These are phyloP conservation scores for Horisme vitalbata DNA, from an alignment of 2,888 invertebrate genomes.

Conservation along the genomic window DNA sequence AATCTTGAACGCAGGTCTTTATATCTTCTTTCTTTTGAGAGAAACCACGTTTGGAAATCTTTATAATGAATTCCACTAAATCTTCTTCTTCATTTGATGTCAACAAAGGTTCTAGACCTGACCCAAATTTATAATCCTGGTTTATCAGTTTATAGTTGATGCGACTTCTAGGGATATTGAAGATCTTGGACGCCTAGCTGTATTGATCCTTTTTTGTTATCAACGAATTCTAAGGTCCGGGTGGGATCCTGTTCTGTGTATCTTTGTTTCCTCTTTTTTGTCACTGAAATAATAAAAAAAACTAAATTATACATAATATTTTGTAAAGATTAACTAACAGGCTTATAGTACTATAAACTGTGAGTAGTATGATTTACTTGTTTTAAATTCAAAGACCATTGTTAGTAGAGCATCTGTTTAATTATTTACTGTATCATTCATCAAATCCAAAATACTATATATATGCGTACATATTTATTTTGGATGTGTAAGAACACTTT, in stretches of 20 bases:
- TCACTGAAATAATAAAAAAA: neutral
- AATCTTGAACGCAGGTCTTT: slow-evolving; percentile 10
- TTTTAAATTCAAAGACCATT: too few species aligned
- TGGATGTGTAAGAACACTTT: too few species aligned
- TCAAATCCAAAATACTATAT: too few species aligned
- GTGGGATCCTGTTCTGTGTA: neutral
- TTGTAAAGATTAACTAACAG: too few species aligned
- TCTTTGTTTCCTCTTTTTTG: too few species aligned
- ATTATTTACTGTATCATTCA: too few species aligned
- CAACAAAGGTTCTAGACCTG: neutral
- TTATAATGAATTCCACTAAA: slow-evolving; percentile 11
- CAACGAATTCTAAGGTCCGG: slow-evolving; percentile 5
- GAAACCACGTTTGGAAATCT: slow-evolving; percentile 14
- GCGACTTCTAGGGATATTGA: slow-evolving; percentile 11
- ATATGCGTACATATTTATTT: too few species aligned
- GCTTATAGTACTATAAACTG: too few species aligned
- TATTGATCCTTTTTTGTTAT: slow-evolving; percentile 10
- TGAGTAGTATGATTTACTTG: too few species aligned
- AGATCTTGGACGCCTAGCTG: slow-evolving; percentile 9
- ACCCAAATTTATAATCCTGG: neutral
- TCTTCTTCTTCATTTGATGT: slow-evolving; percentile 13
- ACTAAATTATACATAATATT: too few species aligned
- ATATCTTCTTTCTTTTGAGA: slow-evolving; percentile 18
- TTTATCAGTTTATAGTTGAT: slow-evolving; percentile 4
- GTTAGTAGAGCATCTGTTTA: too few species aligned